Base-by-base conservation (phyloP, 2,888 invertebrate genomes). In the Lithophane leautieri region DNA sequence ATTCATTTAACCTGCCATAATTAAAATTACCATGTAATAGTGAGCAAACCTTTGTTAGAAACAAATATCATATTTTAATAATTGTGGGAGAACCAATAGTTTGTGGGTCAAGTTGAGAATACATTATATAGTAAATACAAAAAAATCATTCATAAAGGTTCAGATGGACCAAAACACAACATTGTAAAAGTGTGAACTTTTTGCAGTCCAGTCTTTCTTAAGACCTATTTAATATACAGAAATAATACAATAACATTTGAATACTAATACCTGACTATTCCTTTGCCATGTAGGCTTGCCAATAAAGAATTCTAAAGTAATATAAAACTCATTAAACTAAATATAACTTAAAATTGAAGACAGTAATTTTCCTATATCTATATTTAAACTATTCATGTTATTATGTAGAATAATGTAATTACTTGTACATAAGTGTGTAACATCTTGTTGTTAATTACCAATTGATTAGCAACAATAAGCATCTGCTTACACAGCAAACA, bases 401-500 rank as follows among this genome's bases (percentile, higher is more conserved):
- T 25, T 52, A 11, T 79, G 34, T 70, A 58, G 34, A 61, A 66
- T 66, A 28, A 28, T 28, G n/a, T 25, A 50, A n/a, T 9, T 62
- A 62, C 34, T 69, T 65, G 47, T 63, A 73, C n/a, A 14, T 34
- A 58, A 81, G 50, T 77, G 70, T 68, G 52, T 73, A 77, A 69
- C 69, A 76, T 63, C 54, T 75, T 88, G 87, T 88, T 90, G 90
- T 84, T 88, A 88, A 88, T 91, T 87, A 82, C 62, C 60, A 77
- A 87, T 87, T 90, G 86, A 89, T 90, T 90, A 88, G 81, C 79
- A 88, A 82, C 87, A 88, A 73, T 66, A 56, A 69, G 73, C 71
- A 85, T 73, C 78, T 74, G 89, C 90, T 92, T 90, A 74, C 75
- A 88, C 83, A 91, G 89, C 90, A 90, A 87, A 91, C 89, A 92